Evolutionary conservation across 37 sponge, comb jelly and placozoan species (phyloP), one percentile per base, ranked within the genome.

Genomic region (Eunapius fragilis): DNA sequence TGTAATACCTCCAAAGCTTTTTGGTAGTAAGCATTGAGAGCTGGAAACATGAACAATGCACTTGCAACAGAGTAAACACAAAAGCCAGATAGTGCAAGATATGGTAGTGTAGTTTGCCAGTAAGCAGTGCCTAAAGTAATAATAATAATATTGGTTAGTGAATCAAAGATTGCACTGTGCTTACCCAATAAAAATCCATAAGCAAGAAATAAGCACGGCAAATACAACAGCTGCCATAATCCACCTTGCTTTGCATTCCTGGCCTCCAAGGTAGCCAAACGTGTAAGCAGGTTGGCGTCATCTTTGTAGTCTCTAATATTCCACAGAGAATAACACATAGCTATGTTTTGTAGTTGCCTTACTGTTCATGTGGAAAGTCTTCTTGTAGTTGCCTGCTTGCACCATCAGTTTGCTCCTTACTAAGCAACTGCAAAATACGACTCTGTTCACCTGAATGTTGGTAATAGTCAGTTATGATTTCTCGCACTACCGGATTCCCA

Each of bases 21-120:
- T 14, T 31, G 74, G 74, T 33, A 32, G 25, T 25, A 72, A 2
- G 74, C 31, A 33, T 31, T 24, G 31, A 33, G 30, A 72, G 82
- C 82, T 69, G 87, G 87, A 75, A 86, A 90, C 87, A 87, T 90
- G 71, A 90, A 86, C 32, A 90, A 75, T 11, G 87, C 86, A 81
- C 82, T 86, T 14, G 93, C 89, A 33, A 92, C 89, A 34, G 86
- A 83, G 73, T 89, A 89, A 34, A 92, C 87, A 86, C 89, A 92
- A 81, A 92, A 92, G 2, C 86, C 89, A 11, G 93, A 87, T 48
- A 92, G 70, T 3, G 89, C 49, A 26, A 92, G 81, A 1, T 89
- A 69, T 67, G 86, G 25, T 17, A 28, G 34, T 25, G 23, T 48
- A 22, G 85, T 75, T n/a, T 89, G 87, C 30, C 80, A 48, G 67